Percentiles rank a stretch among this genome's conserved stretches.
These are phyloP conservation scores for Paramormyrops hopkinsi DNA, from an alignment of 2,797 vertebrate species.

Conservation along the genomic window DNA sequence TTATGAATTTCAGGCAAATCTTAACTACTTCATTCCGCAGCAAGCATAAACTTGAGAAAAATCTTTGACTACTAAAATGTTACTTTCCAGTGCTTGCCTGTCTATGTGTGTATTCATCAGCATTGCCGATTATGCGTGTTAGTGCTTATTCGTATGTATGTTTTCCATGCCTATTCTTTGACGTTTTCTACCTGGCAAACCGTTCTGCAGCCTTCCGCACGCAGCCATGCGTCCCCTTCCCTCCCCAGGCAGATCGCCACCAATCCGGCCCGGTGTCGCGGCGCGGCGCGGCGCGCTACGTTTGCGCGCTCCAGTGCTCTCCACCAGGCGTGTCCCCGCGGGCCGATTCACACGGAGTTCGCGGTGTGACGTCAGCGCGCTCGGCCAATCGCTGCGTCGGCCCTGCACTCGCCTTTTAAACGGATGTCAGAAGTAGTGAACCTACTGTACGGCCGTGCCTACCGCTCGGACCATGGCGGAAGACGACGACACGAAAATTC, in stretches of 20 bases:
- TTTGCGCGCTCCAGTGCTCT: not conserved
- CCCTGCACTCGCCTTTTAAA: constrained; percentile 58
- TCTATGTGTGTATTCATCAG: not conserved
- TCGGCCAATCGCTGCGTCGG: constrained; percentile 42
- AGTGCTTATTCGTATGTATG: not conserved
- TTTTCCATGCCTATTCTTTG: not conserved
- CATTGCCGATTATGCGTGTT: not conserved
- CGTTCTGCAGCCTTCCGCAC: not conserved
- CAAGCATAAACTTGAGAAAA: constrained; percentile 3
- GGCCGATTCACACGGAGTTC: constrained; percentile 34
- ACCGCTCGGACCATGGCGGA: constrained; percentile 72
- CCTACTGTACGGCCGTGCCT: constrained; percentile 50
- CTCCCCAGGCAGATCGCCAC: not conserved
- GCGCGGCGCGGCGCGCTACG: not conserved
- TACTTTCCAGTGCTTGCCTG: not conserved
- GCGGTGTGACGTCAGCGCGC: constrained; percentile 23
- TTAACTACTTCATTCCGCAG: not conserved
- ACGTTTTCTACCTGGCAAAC: not conserved
- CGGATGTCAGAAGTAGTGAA: constrained; percentile 67
- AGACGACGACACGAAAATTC: constrained; percentile 75
- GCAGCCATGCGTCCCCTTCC: not conserved
- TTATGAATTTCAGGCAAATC: not conserved
- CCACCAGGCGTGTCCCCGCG: constrained; percentile 15
- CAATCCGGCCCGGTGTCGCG: not conserved
- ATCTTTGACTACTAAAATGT: not conserved